Base-by-base conservation (phyloP, 2,797 vertebrate genomes). In the Artibeus lituratus region DNA sequence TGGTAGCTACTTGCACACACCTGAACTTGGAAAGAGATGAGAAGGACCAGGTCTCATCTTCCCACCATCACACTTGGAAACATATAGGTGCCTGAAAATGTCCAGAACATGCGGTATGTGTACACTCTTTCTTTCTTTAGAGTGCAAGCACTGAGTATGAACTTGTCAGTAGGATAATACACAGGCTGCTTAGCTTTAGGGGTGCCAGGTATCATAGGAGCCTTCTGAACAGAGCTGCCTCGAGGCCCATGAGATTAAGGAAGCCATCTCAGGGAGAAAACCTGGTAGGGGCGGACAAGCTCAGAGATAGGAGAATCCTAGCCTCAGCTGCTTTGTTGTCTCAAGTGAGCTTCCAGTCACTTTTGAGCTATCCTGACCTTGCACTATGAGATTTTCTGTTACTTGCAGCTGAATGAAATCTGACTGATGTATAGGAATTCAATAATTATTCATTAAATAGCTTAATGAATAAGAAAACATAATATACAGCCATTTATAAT, bases 391-490 rank as follows among this genome's bases (percentile, higher is more conserved):
- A 19, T 90, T 78, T 86, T 97, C 76, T 94, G 3, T 87, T 90
- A 70, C 29, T 84, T 65, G 26, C 2, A 72, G 19, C n/a, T 57
- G 29, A 94, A 35, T 51, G 49, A 70, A 87, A 90, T 90, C 21
- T 57, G 67, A 44, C 69, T 78, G 76, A 76, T 70, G 57, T 24
- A 55, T 53, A 87, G 62, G 22, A 42, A 53, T 80, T 95, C 57
- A 77, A n/a, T 69, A 91, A 73, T 47, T 87, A 84, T 62, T 57
- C 14, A 87, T 74, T 86, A 67, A 74, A 53, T 91, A 18, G 73
- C 18, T 91, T 62, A 42, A 22, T 82, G 24, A 90, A 93, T 81
- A 95, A 69, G 55, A 70, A 87, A 85, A 69, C 7, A 69, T 53
- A 51, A 65, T 55, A 84, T 67, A 9, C 1, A 95, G 44, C 7